Percentiles rank a stretch among this genome's conserved stretches.
These are phyloP conservation scores for Ptychodera flava DNA, from an alignment of 35 echinoderm and acorn worm genomes.

Conservation along the genomic window DNA sequence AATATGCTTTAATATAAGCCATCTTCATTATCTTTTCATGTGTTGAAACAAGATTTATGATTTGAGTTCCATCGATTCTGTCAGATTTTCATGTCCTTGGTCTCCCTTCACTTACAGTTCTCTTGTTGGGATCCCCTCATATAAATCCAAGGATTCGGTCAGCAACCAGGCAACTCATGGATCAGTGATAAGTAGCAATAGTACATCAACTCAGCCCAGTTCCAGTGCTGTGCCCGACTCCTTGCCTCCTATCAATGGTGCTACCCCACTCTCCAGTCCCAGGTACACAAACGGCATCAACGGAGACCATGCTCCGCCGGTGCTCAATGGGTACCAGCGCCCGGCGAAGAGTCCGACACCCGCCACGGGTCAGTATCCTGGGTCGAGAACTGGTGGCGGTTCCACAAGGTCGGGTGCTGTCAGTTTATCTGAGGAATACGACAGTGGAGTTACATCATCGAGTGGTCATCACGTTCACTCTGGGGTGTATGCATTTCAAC, in stretches of 20 bases:
- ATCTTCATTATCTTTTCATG: too few species aligned
- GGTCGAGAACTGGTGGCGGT: neutral
- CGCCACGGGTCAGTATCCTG: neutral
- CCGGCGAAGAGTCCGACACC: neutral
- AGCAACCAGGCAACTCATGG: neutral
- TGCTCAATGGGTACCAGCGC: neutral
- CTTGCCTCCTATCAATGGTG: constrained; percentile 34
- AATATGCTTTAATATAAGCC: too few species aligned
- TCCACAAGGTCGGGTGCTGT: neutral
- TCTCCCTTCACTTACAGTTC: too few species aligned
- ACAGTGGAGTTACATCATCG: neutral
- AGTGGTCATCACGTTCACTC: neutral
- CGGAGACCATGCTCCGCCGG: neutral
- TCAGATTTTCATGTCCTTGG: too few species aligned
- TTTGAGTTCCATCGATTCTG: too few species aligned
- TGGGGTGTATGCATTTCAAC: too few species aligned
- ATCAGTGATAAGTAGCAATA: neutral
- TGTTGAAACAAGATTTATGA: too few species aligned
- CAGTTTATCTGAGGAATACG: neutral
- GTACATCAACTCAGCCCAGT: neutral
- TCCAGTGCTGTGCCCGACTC: neutral
- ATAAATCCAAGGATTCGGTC: neutral
- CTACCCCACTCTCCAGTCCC: constrained; percentile 29
- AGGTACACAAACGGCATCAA: constrained; percentile 4
- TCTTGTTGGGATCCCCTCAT: neutral